Base-by-base conservation (phyloP, 2,888 invertebrate species). In the Scaptomyza caliginosa region DNA sequence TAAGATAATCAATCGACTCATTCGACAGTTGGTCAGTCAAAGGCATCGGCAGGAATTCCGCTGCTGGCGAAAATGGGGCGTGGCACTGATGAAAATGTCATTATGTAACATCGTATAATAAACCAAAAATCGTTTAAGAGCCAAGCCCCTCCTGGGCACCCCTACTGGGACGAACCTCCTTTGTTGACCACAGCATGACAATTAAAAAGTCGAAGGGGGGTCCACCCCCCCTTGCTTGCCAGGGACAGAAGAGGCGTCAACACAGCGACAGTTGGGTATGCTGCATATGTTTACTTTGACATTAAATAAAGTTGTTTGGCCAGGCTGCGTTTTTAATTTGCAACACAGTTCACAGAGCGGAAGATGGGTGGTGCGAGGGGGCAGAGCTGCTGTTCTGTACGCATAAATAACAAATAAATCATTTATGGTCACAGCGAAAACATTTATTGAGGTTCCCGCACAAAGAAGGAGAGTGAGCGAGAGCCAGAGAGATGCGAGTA, bases 321-420 rank as follows among this genome's bases (percentile, higher is more conserved):
- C 55, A 60, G 52, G 59, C 67, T 52, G 83, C 49, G 66, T 63
- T 76, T 78, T 80, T 74, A 67, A 87, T 79, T 83, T 76, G 60
- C 75, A 58, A 30, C 60, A 58, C 24, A 39, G 66, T 39, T 36
- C 58, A 45, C 40, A 32, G 19, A 19, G 32, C 11, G 32, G 54
- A 13, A 13, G 6, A 42, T 19, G 34, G n/a, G 13, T 5, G 13
- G 13, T 1, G 1, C 6, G 32, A 32, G 1, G 28, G 28, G 28
- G 13, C 1, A 7, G 26, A 17, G n/a, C 24, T 13, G 43, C 28
- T 46, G 26, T 26, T 34, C 17, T 42, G 56, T 52, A 68, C 67
- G 80, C 84, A 86, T 83, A 80, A 83, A 87, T 87, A 87, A 87
- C 88, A 83, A 83, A 83, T 83, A 83, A 83, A 83, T 83, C 83